Base-by-base conservation (phyloP, 2,797 vertebrate species). In the Onychomys leucogaster region DNA sequence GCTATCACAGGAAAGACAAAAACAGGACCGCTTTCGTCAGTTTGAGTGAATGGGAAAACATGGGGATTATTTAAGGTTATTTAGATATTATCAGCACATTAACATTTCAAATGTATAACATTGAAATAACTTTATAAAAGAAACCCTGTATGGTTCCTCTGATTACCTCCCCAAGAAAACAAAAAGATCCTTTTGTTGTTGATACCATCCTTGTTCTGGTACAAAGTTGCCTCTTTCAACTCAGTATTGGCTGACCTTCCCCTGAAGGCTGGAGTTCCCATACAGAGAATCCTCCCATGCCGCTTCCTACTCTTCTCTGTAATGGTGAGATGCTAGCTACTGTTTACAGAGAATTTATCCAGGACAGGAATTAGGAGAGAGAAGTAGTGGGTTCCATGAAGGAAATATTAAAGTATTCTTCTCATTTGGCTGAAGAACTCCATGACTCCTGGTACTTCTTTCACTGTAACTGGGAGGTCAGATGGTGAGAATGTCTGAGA, bases 341-440 rank as follows among this genome's bases (percentile, higher is more conserved):
- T 91, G 86, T 95, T 94, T 94, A 55, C 75, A 95, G 29, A 87
- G 91, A 94, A 91, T 94, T 85, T 78, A 91, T 88, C 65, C 0
- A 2, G 59, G 46, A 90, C 69, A 69, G 87, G 88, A 94, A 94
- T 97, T 94, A 75, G 71, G 89, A 95, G 85, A 95, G 23, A 95
- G 86, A 85, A 76, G 89, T 11, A 84, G 80, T 92, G 52, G 61
- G 83, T 96, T 95, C 29, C 69, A 75, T 41, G 76, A 94, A 57
- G 61, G 92, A 63, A 92, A 77, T 77, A 95, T 82, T 93, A 93
- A 95, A 93, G 95, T 93, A 85, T 69, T 73, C n/a, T 41, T 73
- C n/a, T 73, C 52, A 0, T 75, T 43, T 8, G 55, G 49, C 95
- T 88, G 59, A 95, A 77, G 46, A 77, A 96, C 89, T 78, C 71